Percentiles rank a stretch among this genome's conserved stretches.
These are phyloP conservation scores for Strix aluco DNA, from an alignment of 2,113 vertebrate species.

Conservation along the genomic window DNA sequence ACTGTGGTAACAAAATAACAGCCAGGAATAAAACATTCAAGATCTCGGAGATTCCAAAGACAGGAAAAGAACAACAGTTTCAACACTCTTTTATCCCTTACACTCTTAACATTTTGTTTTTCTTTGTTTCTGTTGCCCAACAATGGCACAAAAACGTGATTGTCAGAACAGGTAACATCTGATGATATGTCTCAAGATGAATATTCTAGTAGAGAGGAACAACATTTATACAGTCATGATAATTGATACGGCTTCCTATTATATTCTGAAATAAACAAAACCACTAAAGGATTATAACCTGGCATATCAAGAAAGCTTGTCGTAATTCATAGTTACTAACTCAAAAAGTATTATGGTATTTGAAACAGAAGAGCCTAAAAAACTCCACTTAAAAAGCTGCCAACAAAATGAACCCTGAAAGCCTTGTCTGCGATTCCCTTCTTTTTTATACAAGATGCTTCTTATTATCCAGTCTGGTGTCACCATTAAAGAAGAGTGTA, in stretches of 20 bases:
- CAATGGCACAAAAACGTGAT: constrained; percentile 50
- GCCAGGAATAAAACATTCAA: constrained; percentile 55
- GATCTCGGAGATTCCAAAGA: constrained; percentile 56
- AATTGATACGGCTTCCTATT: constrained; percentile 67
- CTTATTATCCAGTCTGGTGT: constrained; percentile 57
- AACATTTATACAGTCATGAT: constrained; percentile 51
- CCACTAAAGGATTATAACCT: constrained; percentile 42
- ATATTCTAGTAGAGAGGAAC: constrained; percentile 59
- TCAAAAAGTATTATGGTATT: constrained; percentile 45
- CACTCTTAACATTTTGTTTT: constrained; percentile 63
- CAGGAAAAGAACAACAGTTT: constrained; percentile 50
- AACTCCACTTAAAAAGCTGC: constrained; percentile 56
- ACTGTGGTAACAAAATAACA: constrained; percentile 51
- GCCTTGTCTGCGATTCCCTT: constrained; percentile 32
- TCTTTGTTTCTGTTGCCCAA: constrained; percentile 64
- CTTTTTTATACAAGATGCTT: not conserved
- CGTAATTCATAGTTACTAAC: constrained; percentile 38
- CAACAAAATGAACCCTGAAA: constrained; percentile 69
- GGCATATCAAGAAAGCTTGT: constrained; percentile 62
- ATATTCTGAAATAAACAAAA: constrained; percentile 65
- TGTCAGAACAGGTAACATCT: constrained; percentile 67
- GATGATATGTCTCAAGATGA: constrained; percentile 54
- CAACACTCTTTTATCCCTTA: constrained; percentile 65
- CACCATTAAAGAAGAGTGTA: constrained; percentile 17
- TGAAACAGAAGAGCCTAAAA: constrained; percentile 46